These are phyloP conservation scores for Micromesistius poutassou DNA, from an alignment of 2,797 vertebrate species.

Conservation along the genomic window DNA sequence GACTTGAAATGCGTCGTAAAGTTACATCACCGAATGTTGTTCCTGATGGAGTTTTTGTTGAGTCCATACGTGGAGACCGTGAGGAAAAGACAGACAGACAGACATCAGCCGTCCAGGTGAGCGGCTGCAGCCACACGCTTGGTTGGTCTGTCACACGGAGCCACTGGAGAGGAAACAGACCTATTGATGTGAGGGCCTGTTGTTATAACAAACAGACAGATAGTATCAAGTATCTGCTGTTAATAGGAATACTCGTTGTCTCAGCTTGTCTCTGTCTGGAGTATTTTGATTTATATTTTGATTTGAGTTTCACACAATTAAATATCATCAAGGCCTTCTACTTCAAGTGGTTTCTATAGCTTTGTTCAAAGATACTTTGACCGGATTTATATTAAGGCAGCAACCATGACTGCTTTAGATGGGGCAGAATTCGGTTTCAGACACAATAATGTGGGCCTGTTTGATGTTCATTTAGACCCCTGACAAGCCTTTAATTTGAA, in stretches of 20 bases:
- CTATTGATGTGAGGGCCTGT: not conserved
- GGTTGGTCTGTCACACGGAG: not conserved
- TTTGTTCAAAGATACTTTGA: not conserved
- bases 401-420: not conserved
- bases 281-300: not conserved
- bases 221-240: not conserved
- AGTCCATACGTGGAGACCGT: not conserved
- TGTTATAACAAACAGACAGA: not conserved
- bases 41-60: not conserved
- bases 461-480: not conserved
- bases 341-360: too few species aligned
- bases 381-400: not conserved
- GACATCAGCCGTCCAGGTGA: not conserved
- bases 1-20: not conserved
- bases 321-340: not conserved
- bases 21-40: not conserved
- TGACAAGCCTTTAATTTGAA: not conserved
- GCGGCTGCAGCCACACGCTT: not conserved
- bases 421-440: not conserved
- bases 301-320: not conserved
- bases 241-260: not conserved
- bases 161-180: not conserved
- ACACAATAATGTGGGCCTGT: not conserved
- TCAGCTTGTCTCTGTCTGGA: not conserved
- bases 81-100: not conserved